Evolutionary conservation across 2,113 vertebrate species (phyloP), one percentile per base, ranked within the genome.

Genomic region (Semnornis frantzii): DNA sequence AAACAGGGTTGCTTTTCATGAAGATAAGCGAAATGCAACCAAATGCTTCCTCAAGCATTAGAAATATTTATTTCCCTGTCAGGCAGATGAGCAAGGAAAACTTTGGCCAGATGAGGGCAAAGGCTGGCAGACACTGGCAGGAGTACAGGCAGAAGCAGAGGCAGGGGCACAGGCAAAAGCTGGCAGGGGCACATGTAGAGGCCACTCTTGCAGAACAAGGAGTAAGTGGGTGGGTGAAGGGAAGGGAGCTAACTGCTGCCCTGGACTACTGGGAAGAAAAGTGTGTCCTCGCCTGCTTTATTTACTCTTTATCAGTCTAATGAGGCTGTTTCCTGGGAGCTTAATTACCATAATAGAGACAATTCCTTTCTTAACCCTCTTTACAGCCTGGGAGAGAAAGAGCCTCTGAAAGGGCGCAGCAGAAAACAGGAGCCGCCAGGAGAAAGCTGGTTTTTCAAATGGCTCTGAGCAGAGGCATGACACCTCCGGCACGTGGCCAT

Each of bases 291-390:
- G 66, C 74, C 82, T 65, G 89, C 85, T 85, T 95, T 95, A 97
- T 94, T 96, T 96, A 93, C 91, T 96, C 90, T 92, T 97, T 95
- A 96, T 96, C 87, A 97, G 94, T 91, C 92, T 96, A 97, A 97
- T 96, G 95, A 97, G 94, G 90, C 95, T 90, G 94, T 96, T 97
- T 96, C 97, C 95, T 89, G 92, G 97, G 97, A 96, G 97, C 57
- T 96, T 96, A 92, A 95, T 95, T 95, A 93, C 90, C 94, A 85
- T 89, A 90, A 95, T 73, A 90, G 91, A 95, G 93, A 94, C 92
- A 84, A 95, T 95, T 85, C 63, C 87, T 94, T 95, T 93, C 92
- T 85, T 76, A 92, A 59, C 85, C 55, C 87, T 88, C 94, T 92
- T 94, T 74, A 89, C 65, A 95, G 85, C 27, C 48, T 33, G 52